Conservation (phyloP, 2,113 vertebrate species). For the Rhegmatorhina hoffmannsi region DNA sequence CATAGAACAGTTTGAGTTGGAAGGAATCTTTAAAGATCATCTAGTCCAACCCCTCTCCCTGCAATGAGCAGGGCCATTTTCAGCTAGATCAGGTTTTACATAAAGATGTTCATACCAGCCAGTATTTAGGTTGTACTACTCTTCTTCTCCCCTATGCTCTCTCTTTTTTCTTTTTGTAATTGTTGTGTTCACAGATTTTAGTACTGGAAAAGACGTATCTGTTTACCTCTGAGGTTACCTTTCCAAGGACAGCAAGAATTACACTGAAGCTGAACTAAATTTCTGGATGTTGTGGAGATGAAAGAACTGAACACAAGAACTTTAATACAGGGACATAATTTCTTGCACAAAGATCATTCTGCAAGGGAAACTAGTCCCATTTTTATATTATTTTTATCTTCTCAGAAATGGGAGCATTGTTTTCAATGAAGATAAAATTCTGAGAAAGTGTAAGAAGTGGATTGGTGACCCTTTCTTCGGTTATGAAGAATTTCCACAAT, state of each 20-base stretch:
- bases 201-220: not conserved
- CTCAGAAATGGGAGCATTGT: not conserved
- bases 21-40: not conserved
- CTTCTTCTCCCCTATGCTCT: not conserved
- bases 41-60: not conserved
- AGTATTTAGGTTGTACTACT: not conserved
- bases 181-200: not conserved
- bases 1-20: not conserved
- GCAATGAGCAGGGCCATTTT: not conserved
- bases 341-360: not conserved
- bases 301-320: not conserved
- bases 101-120: not conserved
- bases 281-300: not conserved
- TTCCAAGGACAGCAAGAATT: not conserved
- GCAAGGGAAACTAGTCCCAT: not conserved
- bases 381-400: not conserved
- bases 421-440: not conserved
- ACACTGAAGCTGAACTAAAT: not conserved
- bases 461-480: not conserved
- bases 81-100: not conserved
- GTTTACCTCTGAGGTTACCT: not conserved
- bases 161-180: not conserved
- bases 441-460: not conserved
- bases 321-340: not conserved
- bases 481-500: not conserved